Evolutionary conservation across 2,113 vertebrate genomes (phyloP), one percentile per base, ranked within the genome.

Genomic region (Tyrannus savana): DNA sequence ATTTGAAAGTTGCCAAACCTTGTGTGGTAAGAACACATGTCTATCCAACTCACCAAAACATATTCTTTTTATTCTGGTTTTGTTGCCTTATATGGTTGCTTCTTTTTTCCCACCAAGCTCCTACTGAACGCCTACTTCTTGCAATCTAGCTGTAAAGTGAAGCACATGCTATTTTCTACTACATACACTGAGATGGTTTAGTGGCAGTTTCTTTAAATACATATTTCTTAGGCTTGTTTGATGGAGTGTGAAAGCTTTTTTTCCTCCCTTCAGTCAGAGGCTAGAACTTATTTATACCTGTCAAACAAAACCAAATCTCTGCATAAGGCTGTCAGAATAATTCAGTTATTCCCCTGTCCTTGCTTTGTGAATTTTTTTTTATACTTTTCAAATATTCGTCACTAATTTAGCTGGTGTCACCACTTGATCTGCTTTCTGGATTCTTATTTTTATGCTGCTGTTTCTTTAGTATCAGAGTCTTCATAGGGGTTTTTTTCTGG

Each of bases 161-260:
- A 80, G 83, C 68, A 67, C 52, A 71, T 94, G 73, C 73, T 96
- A 96, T 96, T 94, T 96, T 96, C 50, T 94, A 41, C 90, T 90
- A 49, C 39, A 68, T 78, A 27, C n/a, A 12, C n/a, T 88, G 66
- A 94, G 82, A 92, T 69, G 79, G 44, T 52, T 90, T 96, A 93
- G 93, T 90, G 95, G 85, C 87, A 94, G 69, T 89, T 97, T 93
- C 82, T 93, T 96, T 95, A 95, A 90, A 95, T 93, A 92, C 25
- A 14, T 93, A 50, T 90, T 90, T 79, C 88, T 89, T 82, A 60
- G 92, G 52, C 83, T 92, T 93, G 64, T 87, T 95, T 89, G 93
- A 92, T 90, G 85, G 87, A 67, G 72, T 95, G 94, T 93, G 80
- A 95, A 95, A 95, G 85, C 52, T 78, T 91, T 62, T 76, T 60